Conservation (phyloP, 2,113 vertebrate species). For the Micronycteris hirsuta region DNA sequence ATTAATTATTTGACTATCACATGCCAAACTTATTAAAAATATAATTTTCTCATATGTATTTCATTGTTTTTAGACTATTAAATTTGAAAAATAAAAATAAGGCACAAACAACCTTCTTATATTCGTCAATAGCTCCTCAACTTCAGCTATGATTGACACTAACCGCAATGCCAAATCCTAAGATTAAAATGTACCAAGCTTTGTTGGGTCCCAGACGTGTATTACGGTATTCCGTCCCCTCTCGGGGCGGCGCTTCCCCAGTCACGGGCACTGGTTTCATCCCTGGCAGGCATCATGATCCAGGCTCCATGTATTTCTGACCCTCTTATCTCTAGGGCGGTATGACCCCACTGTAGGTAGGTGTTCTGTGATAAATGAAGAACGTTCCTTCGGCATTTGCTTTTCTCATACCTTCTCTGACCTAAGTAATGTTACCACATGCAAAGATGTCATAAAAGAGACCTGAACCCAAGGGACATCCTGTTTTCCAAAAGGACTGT, state of each 20-base stretch:
- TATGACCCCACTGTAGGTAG: neutral
- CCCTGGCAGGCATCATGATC: fast-evolving
- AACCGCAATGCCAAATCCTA: neutral
- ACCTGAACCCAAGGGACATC: neutral
- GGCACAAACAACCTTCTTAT: neutral
- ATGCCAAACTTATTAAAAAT: neutral
- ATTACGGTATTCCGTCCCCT: neutral
- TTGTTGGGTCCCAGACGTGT: neutral
- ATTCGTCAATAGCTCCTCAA: neutral
- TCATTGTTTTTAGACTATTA: neutral
- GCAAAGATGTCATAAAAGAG: neutral
- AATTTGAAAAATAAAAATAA: neutral
- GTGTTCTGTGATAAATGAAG: neutral
- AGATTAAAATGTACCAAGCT: neutral
- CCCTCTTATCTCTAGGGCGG: neutral
- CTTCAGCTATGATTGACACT: neutral
- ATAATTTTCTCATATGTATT: neutral
- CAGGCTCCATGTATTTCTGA: neutral
- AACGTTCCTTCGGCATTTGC: fast-evolving
- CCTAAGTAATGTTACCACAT: neutral
- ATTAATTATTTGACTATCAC: neutral
- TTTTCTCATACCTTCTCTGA: neutral
- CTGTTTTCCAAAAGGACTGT: neutral
- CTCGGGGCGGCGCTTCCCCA: too few species aligned
- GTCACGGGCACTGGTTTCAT: too few species aligned